Evolutionary conservation across 2,888 invertebrate genomes (phyloP).

Genomic region (Epistrophella euchroma): DNA sequence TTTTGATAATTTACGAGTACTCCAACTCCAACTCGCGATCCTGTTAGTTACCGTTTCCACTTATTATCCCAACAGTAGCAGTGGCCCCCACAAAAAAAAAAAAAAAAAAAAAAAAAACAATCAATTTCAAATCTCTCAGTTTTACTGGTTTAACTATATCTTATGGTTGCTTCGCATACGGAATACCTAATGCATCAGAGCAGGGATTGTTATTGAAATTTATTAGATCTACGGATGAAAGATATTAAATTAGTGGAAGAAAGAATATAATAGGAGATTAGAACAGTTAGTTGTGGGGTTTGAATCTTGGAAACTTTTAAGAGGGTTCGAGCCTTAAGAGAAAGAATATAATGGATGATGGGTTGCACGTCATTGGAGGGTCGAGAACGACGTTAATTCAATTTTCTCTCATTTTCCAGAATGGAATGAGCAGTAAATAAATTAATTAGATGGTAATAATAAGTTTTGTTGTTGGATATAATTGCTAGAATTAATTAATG

Average conservation of each 20-base stretch:
- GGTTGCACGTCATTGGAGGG: background rate
- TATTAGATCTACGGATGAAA: constrained; percentile 19
- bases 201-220: constrained; percentile 14
- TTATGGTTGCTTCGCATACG: background rate
- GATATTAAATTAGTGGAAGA: background rate
- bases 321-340: background rate
- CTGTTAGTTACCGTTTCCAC: constrained; percentile 23
- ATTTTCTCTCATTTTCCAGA: constrained; percentile 15
- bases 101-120: constrained; percentile 7
- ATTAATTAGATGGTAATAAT: constrained; percentile 11
- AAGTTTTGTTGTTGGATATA: background rate
- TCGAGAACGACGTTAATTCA: background rate
- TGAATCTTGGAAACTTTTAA: background rate
- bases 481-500: background rate
- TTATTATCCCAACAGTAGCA: background rate
- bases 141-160: background rate
- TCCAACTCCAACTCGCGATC: background rate
- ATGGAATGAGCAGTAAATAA: background rate
- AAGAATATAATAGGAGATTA: constrained; percentile 8
- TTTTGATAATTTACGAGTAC: constrained; percentile 16
- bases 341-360: background rate
- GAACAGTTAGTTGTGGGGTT: constrained; percentile 24
- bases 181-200: constrained; percentile 12
- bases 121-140: constrained; percentile 26
- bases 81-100: too few species aligned